Evolutionary conservation across 2,113 vertebrate genomes (phyloP), one percentile per base, ranked within the genome.

Genomic region (Thalassarche chlororhynchos): DNA sequence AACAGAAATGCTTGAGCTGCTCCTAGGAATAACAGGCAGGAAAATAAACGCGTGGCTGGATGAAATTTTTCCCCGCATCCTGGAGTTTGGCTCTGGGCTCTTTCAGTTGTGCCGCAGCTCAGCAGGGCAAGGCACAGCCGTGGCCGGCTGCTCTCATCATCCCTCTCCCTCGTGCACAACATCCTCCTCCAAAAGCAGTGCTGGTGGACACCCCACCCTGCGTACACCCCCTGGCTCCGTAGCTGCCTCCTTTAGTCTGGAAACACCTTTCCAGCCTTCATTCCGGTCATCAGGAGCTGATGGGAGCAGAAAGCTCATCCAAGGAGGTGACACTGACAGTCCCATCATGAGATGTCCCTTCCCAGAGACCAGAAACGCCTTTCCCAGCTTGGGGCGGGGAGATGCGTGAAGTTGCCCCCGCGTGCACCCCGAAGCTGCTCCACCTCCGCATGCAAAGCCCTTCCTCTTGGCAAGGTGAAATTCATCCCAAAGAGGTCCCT

Each of bases 351-450:
- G 26, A 24, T 25, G 61, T 20, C 83, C 69, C 18, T 87, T 71
- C 38, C 47, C 87, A 81, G 29, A 42, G 16, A 42, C 8, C 36
- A 70, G 62, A 61, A 74, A 24, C 1, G 4, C n/a, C 32, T 38
- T 60, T 87, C 58, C 84, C 87, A 90, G 24, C 40, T 55, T 0
- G 0, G 26, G 38, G 36, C 2, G 3, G 24, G 54, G 69, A 69
- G 32, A 69, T 8, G 42, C 6, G 2, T 1, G 8, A 76, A 91
- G 47, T 55, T 4, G 5, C 13, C 12, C 17, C n/a, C 6, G 3
- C 0, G 0, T n/a, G 19, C 46, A 42, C 71, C 26, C 57, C 5
- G 31, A 49, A 58, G 79, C 79, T 2, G 3, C 31, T 54, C 71
- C 82, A 44, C 54, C 57, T 84, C 61, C 0, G 1, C 11, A 6